Base-by-base conservation (phyloP, 2,797 vertebrate species). In the Cossypha caffra region DNA sequence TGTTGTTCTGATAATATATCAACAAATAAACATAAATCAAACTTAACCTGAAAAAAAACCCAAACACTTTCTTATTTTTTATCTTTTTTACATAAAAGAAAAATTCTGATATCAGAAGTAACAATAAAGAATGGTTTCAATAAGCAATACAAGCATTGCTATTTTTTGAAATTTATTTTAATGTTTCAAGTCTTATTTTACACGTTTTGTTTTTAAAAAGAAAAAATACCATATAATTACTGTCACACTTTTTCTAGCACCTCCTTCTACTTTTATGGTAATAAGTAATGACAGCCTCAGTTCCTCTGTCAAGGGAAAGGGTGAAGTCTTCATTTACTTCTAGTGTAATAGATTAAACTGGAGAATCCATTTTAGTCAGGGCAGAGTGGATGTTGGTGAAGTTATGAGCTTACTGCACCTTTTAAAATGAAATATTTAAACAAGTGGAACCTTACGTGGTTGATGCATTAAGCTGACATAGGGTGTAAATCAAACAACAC, bases 381-480 rank as follows among this genome's bases (percentile, higher is more conserved):
- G 86, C 87, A 97, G 93, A 92, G 83, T 85, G 92, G 86, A 88
- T 66, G 71, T 66, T 90, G 91, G 87, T 77, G 84, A 96, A 96
- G 95, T 95, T 93, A 96, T 54, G 31, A 90, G 94, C 85, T 87
- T 78, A 86, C 88, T 84, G 86, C 88, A 61, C 91, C 95, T 97
- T 97, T 97, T 96, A 97, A 95, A 95, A 95, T 96, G 96, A 97
- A 97, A 97, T 95, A 96, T 97, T 98, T 97, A 97, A 97, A 97
- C 88, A 95, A 96, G 95, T 71, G 72, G 87, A 95, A 88, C 93
- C 95, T 95, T 71, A 45, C 3, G 88, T 68, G 58, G 94, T 88
- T 94, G 96, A 96, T 95, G 96, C 68, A 95, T 96, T 95, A 97
- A 96, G 91, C 92, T 95, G 92, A 88, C 96, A 92, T 3, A 82